phyloP scores from a whole-genome alignment of 1,140 invertebrate genomes.

The Leptinotarsa defecta region DNA sequence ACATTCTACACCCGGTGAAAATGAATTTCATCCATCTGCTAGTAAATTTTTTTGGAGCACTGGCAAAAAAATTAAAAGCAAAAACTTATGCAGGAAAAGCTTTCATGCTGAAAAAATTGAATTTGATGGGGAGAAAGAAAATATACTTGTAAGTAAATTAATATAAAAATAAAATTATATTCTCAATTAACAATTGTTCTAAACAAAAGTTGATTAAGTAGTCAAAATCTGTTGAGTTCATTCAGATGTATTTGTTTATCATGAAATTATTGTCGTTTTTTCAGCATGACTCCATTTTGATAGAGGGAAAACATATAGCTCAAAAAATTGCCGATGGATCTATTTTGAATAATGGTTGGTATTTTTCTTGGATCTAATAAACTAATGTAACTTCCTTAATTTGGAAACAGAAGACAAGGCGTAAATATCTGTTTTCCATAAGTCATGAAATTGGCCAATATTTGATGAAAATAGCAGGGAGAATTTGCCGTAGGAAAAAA shows the following conservation, averaged over 20 bases:
- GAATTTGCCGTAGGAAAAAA: too few relatives aligned
- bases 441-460: too few relatives aligned
- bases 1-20: not conserved
- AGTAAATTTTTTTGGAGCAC: conserved; percentile 8
- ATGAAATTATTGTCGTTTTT: not conserved
- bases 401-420: too few relatives aligned
- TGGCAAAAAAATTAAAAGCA: not conserved
- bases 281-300: conserved; percentile 38
- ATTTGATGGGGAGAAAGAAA: conserved; percentile 17
- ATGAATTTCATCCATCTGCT: not conserved
- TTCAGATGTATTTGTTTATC: not conserved
- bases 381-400: too few relatives aligned
- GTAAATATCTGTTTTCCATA: too few relatives aligned
- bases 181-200: not conserved
- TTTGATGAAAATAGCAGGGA: too few relatives aligned
- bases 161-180: not conserved
- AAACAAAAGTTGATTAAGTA: not conserved
- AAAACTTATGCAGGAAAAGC: not conserved
- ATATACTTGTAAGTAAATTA: conserved; percentile 17
- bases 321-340: conserved; percentile 36
- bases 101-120: conserved; percentile 2
- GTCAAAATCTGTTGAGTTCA: not conserved
- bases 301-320: conserved; percentile 34
- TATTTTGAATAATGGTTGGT: conserved; percentile 31
- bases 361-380: not conserved